Evolutionary conservation across 2,797 vertebrate species (phyloP).

Genomic region (Sciaenops ocellatus): DNA sequence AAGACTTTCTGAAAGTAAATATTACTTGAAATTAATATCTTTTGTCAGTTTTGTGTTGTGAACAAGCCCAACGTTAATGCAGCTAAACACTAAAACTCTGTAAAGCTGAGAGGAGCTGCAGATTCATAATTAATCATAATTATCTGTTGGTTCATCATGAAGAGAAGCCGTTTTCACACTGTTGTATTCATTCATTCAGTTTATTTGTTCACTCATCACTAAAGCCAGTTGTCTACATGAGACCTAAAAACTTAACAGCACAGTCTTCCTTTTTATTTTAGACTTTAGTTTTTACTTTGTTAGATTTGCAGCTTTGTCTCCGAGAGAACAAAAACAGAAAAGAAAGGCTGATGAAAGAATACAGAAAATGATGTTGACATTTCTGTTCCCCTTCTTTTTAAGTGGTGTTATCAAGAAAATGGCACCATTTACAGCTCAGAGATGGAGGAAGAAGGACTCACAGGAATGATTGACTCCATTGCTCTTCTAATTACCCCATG

Average conservation of each 20-base stretch:
- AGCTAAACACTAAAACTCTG: background rate
- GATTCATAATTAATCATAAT: background rate
- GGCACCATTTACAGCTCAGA: conserved; percentile 49
- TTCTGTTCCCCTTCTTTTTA: conserved; percentile 51
- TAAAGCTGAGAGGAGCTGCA: background rate
- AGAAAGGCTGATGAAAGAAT: conserved; percentile 26
- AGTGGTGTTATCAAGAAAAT: conserved; percentile 68
- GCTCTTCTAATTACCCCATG: conserved; percentile 50
- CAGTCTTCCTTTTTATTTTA: conserved; percentile 1
- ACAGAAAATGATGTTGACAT: conserved; percentile 59
- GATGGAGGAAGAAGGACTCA: conserved; percentile 25
- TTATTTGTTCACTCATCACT: background rate
- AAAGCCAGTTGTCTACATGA: background rate
- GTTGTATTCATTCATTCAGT: too few relatives aligned
- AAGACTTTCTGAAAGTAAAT: background rate
- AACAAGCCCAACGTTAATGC: too few relatives aligned
- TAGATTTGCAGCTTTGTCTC: conserved; percentile 13
- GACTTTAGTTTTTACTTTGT: conserved; percentile 5
- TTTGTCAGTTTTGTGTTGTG: background rate
- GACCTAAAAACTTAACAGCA: background rate
- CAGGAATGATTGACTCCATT: conserved; percentile 50
- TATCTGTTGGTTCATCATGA: background rate
- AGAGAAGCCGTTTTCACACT: background rate
- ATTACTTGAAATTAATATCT: background rate
- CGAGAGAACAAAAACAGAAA: conserved; percentile 10